These are phyloP conservation scores for Cistogaster globosa DNA, from an alignment of 2,888 invertebrate genomes.

Conservation along the genomic window DNA sequence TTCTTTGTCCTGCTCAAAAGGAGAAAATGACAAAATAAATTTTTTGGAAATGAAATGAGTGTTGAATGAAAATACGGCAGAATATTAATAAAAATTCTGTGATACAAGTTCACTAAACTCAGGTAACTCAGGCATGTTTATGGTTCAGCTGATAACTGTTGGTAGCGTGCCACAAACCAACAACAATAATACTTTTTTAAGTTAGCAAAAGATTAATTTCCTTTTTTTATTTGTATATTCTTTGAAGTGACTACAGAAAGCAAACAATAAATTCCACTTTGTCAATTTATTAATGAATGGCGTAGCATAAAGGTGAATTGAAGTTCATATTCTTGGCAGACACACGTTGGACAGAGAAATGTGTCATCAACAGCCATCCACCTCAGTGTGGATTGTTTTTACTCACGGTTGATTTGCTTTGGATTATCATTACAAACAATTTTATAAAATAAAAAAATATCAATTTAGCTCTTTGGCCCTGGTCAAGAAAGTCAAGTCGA, in stretches of 20 bases:
- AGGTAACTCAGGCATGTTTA: conserved; percentile 1
- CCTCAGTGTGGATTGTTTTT: too few relatives aligned
- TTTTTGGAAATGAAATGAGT: neutral
- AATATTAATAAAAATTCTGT: neutral
- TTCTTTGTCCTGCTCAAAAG: neutral
- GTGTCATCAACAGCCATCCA: neutral
- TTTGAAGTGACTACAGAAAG: neutral
- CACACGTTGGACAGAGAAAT: neutral
- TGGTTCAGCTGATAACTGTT: conserved; percentile 1
- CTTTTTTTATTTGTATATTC: neutral
- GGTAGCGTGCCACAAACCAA: conserved; percentile 4
- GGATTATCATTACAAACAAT: too few relatives aligned
- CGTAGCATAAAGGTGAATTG: neutral
- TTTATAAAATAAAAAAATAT: too few relatives aligned
- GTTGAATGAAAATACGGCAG: conserved; percentile 15
- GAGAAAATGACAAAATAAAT: neutral
- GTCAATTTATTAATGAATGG: conserved; percentile 17
- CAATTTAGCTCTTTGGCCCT: too few relatives aligned
- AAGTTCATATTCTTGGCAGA: neutral
- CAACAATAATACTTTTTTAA: neutral
- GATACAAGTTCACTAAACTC: conserved; percentile 29
- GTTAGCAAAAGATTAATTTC: conserved; percentile 30
- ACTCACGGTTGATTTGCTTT: too few relatives aligned
- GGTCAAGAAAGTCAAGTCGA: too few relatives aligned
- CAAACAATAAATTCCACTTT: conserved; percentile 13